A percentile compares a stretch with the other conserved stretches of the same genome.
These are phyloP conservation scores for Neolamprologus cancellatus DNA, from an alignment of 2,113 vertebrate species.

Conservation along the genomic window DNA sequence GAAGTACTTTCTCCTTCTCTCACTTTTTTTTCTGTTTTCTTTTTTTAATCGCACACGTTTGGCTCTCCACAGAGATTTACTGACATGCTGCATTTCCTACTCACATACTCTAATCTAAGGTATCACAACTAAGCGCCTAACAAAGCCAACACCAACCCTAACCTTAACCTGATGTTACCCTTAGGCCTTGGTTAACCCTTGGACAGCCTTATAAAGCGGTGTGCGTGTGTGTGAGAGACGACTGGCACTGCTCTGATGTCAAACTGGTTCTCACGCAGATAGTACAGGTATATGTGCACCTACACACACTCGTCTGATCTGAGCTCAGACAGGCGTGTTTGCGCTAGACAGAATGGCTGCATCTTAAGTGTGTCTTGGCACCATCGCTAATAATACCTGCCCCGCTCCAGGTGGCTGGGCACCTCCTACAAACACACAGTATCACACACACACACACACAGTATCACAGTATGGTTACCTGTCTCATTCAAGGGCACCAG, in stretches of 20 bases:
- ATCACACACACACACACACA: neutral
- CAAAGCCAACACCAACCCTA: neutral
- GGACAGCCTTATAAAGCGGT: neutral
- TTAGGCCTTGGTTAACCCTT: neutral
- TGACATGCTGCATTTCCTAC: neutral
- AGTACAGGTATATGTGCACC: neutral
- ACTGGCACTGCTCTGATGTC: neutral
- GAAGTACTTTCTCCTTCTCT: neutral
- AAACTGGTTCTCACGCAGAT: neutral
- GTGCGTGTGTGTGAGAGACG: neutral
- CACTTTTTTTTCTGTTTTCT: neutral
- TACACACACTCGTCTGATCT: slow-evolving; percentile 5
- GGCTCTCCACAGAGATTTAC: neutral
- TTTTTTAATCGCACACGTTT: neutral
- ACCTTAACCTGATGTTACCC: neutral
- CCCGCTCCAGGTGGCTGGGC: slow-evolving; percentile 51
- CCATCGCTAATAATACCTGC: slow-evolving; percentile 56
- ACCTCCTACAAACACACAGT: neutral
- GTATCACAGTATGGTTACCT: neutral
- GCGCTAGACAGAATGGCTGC: slow-evolving; percentile 59
- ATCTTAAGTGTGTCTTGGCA: slow-evolving; percentile 65
- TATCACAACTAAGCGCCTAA: neutral
- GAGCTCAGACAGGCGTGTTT: slow-evolving; percentile 60
- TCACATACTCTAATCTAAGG: neutral
- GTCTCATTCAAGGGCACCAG: neutral